These are phyloP conservation scores for Atractosteus spatula DNA, from an alignment of 2,113 vertebrate species.

Conservation along the genomic window DNA sequence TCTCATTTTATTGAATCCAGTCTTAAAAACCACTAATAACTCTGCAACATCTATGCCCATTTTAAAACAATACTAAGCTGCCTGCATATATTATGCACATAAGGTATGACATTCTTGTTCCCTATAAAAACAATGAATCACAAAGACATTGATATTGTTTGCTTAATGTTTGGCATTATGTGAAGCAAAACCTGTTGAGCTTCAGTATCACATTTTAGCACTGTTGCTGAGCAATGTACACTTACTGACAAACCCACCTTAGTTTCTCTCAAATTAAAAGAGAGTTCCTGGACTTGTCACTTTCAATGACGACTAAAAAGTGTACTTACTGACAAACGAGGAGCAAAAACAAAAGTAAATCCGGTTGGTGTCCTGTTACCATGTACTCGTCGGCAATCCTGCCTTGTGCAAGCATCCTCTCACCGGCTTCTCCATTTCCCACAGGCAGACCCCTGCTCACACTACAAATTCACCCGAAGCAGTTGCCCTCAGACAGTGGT, in stretches of 20 bases:
- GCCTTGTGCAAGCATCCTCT: conserved; percentile 67
- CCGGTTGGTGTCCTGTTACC: conserved; percentile 54
- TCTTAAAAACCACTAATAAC: too few relatives aligned
- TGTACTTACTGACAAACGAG: neutral
- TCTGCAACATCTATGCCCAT: too few relatives aligned
- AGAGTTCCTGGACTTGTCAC: neutral
- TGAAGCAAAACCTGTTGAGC: too few relatives aligned
- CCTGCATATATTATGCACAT: too few relatives aligned
- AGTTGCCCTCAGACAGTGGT: conserved; percentile 71
- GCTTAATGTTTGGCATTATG: too few relatives aligned
- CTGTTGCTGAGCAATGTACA: too few relatives aligned
- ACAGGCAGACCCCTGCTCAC: conserved; percentile 33
- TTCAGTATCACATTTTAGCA: too few relatives aligned
- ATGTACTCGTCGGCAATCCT: conserved; percentile 58
- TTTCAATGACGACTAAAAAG: neutral
- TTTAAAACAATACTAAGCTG: too few relatives aligned
- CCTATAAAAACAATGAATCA: too few relatives aligned
- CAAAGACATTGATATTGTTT: too few relatives aligned
- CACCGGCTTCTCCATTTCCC: conserved; percentile 46
- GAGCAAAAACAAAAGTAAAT: conserved; percentile 59
- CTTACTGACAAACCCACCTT: neutral
- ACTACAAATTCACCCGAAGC: conserved; percentile 67
- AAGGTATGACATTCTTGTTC: too few relatives aligned
- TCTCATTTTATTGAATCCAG: too few relatives aligned
- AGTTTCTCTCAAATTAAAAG: neutral